Percentiles rank a stretch among this genome's conserved stretches.
Conservation (phyloP, 2,113 vertebrate genomes). For the Chroicocephalus ridibundus region DNA sequence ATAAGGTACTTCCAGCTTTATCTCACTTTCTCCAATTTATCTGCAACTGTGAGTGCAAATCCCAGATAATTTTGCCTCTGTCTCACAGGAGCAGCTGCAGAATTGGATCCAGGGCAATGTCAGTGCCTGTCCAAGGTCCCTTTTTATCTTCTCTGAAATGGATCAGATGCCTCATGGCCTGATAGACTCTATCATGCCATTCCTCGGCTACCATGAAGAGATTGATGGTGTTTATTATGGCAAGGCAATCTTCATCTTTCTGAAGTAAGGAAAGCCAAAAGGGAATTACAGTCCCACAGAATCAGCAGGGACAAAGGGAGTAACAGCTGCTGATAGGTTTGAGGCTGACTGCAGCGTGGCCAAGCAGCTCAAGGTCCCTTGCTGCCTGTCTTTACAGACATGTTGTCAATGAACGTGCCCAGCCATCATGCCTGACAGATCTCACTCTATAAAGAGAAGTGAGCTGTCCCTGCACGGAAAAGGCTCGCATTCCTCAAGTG, state of each 20-base stretch:
- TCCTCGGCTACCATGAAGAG: neutral
- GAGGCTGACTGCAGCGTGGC: neutral
- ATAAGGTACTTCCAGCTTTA: neutral
- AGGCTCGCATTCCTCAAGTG: neutral
- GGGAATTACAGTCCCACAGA: neutral
- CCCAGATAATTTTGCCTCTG: neutral
- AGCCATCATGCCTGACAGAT: neutral
- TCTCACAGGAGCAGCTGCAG: slow-evolving; percentile 10
- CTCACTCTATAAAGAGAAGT: neutral
- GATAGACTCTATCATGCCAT: slow-evolving; percentile 18
- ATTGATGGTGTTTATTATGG: neutral
- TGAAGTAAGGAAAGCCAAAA: neutral
- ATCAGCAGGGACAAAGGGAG: neutral
- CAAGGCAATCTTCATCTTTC: slow-evolving; percentile 26
- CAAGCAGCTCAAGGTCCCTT: neutral
- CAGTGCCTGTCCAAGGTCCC: neutral
- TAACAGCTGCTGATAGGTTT: neutral
- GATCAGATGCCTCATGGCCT: slow-evolving; percentile 40
- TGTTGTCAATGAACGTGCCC: neutral
- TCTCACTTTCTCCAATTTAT: neutral
- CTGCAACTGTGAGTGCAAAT: neutral
- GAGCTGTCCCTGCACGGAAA: neutral
- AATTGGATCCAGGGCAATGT: slow-evolving; percentile 26
- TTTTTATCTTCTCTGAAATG: slow-evolving; percentile 49
- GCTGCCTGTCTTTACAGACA: neutral